Evolutionary conservation across 2,113 vertebrate genomes (phyloP), one percentile per base, ranked within the genome.

Genomic region (Anguilla rostrata): DNA sequence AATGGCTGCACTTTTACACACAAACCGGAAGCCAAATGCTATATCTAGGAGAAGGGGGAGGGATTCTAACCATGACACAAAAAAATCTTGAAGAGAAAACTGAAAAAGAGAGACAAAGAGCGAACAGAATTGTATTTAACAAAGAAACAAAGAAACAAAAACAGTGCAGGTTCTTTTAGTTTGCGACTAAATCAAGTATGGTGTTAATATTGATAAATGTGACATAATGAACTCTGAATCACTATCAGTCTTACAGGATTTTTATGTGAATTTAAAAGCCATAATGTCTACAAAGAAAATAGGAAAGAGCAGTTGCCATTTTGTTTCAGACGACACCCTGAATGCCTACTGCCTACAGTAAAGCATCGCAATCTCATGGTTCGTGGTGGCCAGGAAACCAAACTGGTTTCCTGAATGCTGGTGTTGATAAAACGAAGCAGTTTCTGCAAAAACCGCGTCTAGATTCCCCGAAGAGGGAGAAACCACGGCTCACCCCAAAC

Each of bases 401-500:
- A 20, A 26, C 3, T 9, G 22, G 8, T 34, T 34, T 34, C 34
- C 34, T 34, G 18, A 66, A 66, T 9, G 26, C 18, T 66, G 60
- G 22, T 66, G 20, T 75, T 12, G n/a, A 75, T 2, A 75, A 34
- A 75, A 34, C n/a, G 0, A n/a, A 34, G 71, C 9, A n/a, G n/a
- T 26, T 34, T 80, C 60, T 66, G 20, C 20, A 29, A 82, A 22
- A 63, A 40, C 79, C 41, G 79, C 3, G 8, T 41, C 78, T 66
- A 40, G 46, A 78, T n/a, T 81, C 15, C 16, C 40, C 39, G 39
- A 39, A 60, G n/a, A 75, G 40, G 22, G 43, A 39, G 84, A 87
- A 57, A 91, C 86, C 84, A 39, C 88, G 84, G 71, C 82, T 85
- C 39, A 83, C 53, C 46, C 60, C 81, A 40, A 39, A 29, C 78